Evolutionary conservation across 2,888 invertebrate genomes (phyloP), one percentile per base, ranked within the genome.

Genomic region (Sceliomorpha sp.): DNA sequence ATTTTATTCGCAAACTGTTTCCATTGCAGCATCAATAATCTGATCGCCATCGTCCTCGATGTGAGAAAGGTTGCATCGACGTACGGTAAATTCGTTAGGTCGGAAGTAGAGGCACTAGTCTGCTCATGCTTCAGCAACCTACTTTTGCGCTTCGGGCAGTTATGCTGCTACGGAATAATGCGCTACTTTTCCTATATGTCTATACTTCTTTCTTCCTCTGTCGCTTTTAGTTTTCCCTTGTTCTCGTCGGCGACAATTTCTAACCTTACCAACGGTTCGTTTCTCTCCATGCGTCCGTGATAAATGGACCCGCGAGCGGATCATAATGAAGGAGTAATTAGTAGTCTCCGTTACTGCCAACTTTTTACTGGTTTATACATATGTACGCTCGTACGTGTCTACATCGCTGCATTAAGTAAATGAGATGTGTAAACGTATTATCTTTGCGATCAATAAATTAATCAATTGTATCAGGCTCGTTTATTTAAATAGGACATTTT

Each of bases 251-350:
- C 45, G 31, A 45, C 27, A 31, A 17, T 29, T 45, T 32, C 17
- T 9, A 20, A 20, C 20, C 20, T 20, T 20, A 20, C 20, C 29
- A 13, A 44, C 31, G 8, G 31, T 10, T 8, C 12, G 13, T 13
- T n/a, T 14, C 42, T 5, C 5, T 14, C 40, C 24, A 50, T 10
- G 17, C 63, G 37, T n/a, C 44, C 60, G 47, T 62, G 53, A 53
- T 56, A 72, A 70, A 74, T 72, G 60, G 64, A 62, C 58, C 67
- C 63, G 58, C 68, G 62, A 71, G 70, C 64, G 66, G 56, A 71
- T 66, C 40, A 31, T 69, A 60, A 70, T 60, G 58, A 72, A 69
- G 51, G 62, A 50, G 64, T 72, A 72, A 75, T 73, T 72, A 68
- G 68, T 56, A 36, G 40, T 10, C 10, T 2, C 40, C 10, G 9